Percentiles rank a stretch among this genome's conserved stretches.
These are phyloP conservation scores for Caenorhabditis becei DNA, from an alignment of 2,888 invertebrate genomes.

Conservation along the genomic window DNA sequence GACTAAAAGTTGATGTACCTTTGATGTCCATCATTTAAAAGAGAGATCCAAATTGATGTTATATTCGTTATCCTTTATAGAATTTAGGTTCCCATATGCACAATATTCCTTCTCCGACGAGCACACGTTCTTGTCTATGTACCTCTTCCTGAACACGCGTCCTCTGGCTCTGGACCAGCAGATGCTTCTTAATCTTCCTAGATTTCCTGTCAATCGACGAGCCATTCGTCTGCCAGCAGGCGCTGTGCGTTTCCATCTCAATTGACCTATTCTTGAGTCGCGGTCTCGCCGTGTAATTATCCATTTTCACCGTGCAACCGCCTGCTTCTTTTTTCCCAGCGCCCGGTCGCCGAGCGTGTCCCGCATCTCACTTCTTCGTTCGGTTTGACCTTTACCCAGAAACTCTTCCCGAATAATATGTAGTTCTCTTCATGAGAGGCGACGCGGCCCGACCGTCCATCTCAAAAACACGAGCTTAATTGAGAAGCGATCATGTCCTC, in stretches of 20 bases:
- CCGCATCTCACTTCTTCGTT: not conserved
- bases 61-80: no score
- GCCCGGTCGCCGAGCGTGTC: no score
- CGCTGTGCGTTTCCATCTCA: constrained; percentile 36
- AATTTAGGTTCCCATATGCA: no score
- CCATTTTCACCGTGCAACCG: constrained; percentile 33
- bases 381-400: constrained; percentile 59
- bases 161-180: no score
- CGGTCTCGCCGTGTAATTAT: constrained; percentile 32
- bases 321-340: constrained; percentile 1
- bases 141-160: no score
- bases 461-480: constrained; percentile 58
- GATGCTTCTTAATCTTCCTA: constrained; percentile 3
- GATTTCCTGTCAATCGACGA: not conserved
- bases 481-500: constrained; percentile 46
- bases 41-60: no score
- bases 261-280: constrained; percentile 56
- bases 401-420: constrained; percentile 53
- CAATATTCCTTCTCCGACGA: no score
- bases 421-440: constrained; percentile 15
- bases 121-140: no score
- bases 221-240: constrained; percentile 18
- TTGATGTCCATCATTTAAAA: no score
- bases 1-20: no score
- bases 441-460: not conserved